Base-by-base conservation (phyloP, 2,113 vertebrate species). In the Ptyas mucosa region DNA sequence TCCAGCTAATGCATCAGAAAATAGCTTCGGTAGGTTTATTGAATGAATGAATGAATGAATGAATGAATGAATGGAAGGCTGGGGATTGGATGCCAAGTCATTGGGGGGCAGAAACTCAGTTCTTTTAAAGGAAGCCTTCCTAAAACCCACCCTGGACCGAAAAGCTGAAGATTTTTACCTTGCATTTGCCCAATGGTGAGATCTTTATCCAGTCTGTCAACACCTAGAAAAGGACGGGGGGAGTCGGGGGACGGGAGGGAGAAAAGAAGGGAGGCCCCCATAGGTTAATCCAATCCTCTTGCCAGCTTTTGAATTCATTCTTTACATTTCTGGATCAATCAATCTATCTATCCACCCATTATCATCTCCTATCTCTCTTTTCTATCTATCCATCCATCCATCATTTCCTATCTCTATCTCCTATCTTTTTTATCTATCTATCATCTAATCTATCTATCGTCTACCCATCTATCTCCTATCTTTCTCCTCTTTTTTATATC, bases 141-240 rank as follows among this genome's bases (percentile, higher is more conserved):
- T 3, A 88, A 93, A 39, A 85, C 64, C 89, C 21, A 58, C 26
- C 39, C 58, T 23, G 88, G 93, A 34, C 0, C 87, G 51, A 1
- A 89, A 0, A 1, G 61, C 88, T 34, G 85, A 94, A 3, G n/a
- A 93, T 69, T 92, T 92, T 97, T 97, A 99, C 99, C 99, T 98
- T 99, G 99, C 99, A 99, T 99, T 96, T 99, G 99, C 95, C 99
- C 99, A 96, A 99, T 99, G 64, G 99, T 99, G 88, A 99, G 98
- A 96, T 99, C 99, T 98, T 99, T 99, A 98, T 99, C 99, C 96
- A 99, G 98, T 94, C 99, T 98, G 97, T 99, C 99, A 94, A 99
- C 98, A 95, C 99, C 99, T 99, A 94, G 64, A 97, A 96, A 51
- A 51, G 9, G 7, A 1, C 5, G 95, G 95, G 20, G 10, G 23